Evolutionary conservation across 2,797 vertebrate genomes (phyloP).

Genomic region (Myripristis murdjan): DNA sequence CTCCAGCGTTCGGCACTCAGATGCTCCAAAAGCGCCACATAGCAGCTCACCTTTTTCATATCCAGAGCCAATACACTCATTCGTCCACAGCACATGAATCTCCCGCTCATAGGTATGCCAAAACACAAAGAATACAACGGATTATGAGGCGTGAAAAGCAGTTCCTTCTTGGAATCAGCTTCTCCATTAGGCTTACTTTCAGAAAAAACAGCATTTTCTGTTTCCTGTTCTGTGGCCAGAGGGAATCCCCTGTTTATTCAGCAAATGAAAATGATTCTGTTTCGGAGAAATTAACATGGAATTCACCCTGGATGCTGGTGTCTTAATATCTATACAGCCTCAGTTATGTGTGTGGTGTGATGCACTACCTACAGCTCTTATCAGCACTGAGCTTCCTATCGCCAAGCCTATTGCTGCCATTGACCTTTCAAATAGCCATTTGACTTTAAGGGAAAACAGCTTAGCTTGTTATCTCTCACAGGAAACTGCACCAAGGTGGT

Average conservation of each 20-base stretch:
- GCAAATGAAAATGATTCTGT: slow-evolving; percentile 3
- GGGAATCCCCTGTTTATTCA: slow-evolving; percentile 11
- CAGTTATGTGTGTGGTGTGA: slow-evolving; percentile 6
- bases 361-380: slow-evolving; percentile 29
- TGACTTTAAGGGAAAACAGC: slow-evolving; percentile 25
- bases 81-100: slow-evolving; percentile 29
- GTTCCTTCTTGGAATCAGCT: not conserved
- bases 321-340: slow-evolving; percentile 4
- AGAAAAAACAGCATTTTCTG: too few relatives aligned
- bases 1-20: slow-evolving; percentile 35
- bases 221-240: too few relatives aligned
- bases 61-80: slow-evolving; percentile 36
- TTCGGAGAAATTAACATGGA: not conserved
- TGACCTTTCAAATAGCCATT: slow-evolving; percentile 47
- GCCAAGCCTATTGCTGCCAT: slow-evolving; percentile 27
- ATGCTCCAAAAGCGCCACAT: slow-evolving; percentile 55
- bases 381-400: slow-evolving; percentile 18
- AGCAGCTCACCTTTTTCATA: slow-evolving; percentile 59
- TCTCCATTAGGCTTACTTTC: too few relatives aligned
- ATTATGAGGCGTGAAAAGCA: not conserved
- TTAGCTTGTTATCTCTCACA: slow-evolving; percentile 31
- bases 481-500: slow-evolving; percentile 31
- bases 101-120: slow-evolving; percentile 14
- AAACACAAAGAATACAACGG: slow-evolving; percentile 28
- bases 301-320: slow-evolving; percentile 1